Conservation (phyloP, 2,113 vertebrate genomes). For the Hemiscyllium ocellatum region DNA sequence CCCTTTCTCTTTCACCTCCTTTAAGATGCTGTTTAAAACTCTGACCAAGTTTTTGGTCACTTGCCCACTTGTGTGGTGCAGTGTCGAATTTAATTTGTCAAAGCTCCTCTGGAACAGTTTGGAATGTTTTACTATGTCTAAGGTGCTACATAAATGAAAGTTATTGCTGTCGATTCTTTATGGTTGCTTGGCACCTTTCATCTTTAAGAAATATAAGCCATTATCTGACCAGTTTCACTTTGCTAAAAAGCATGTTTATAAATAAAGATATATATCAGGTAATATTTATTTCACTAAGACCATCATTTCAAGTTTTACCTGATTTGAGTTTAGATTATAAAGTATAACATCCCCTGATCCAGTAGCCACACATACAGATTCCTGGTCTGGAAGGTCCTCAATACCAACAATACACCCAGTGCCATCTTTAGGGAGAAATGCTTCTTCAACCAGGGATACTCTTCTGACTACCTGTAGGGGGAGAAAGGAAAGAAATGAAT, state of each 20-base stretch:
- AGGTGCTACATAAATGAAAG: neutral
- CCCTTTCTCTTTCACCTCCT: neutral
- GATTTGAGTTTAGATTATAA: slow-evolving; percentile 65
- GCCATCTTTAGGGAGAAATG: slow-evolving; percentile 74
- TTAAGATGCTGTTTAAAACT: neutral
- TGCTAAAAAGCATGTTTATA: neutral
- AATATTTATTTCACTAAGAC: neutral
- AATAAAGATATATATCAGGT: neutral
- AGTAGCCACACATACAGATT: slow-evolving; percentile 79
- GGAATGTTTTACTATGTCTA: neutral
- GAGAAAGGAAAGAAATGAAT: neutral
- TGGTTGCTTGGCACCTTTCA: neutral
- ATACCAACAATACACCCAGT: slow-evolving; percentile 70
- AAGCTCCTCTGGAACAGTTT: neutral
- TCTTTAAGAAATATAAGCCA: neutral
- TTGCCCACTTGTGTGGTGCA: neutral
- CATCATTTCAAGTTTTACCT: slow-evolving; percentile 56
- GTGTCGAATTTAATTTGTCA: neutral
- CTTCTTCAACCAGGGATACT: slow-evolving; percentile 62
- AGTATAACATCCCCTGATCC: slow-evolving; percentile 78
- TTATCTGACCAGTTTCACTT: neutral
- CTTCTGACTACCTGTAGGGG: slow-evolving; percentile 64
- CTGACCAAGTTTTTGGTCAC: neutral
- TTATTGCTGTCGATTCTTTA: neutral
- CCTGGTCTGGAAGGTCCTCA: slow-evolving; percentile 78